phyloP scores from a whole-genome alignment of 2,113 vertebrate genomes.

The Oriolus oriolus region DNA sequence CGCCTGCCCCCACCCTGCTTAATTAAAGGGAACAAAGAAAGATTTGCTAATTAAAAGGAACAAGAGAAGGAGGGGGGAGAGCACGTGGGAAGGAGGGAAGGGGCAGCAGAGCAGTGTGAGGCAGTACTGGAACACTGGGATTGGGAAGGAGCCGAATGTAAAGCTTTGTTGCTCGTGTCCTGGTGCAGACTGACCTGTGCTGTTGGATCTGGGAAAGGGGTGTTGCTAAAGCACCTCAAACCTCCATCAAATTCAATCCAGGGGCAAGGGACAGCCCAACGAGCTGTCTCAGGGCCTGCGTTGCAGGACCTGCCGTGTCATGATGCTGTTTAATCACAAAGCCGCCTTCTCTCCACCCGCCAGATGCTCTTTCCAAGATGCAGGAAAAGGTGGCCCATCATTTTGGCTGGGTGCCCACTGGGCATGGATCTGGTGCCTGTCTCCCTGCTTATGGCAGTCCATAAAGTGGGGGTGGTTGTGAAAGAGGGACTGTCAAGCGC shows the following conservation, averaged over 20 bases:
- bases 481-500: not conserved
- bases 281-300: fast-evolving
- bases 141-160: not conserved
- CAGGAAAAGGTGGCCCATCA: fast-evolving
- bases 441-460: not conserved
- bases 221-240: not conserved
- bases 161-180: fast-evolving
- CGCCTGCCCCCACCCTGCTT: not conserved
- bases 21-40: constrained; percentile 62
- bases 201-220: not conserved
- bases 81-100: not conserved
- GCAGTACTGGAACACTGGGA: not conserved
- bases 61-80: not conserved
- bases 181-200: not conserved
- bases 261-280: not conserved
- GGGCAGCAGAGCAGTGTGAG: fast-evolving
- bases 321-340: fast-evolving
- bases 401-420: not conserved
- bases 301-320: not conserved
- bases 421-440: not conserved
- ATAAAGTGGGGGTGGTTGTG: not conserved
- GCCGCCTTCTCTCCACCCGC: not conserved
- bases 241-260: not conserved
- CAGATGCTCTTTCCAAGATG: not conserved
- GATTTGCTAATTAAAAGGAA: constrained; percentile 60